Conservation (phyloP, 2,797 vertebrate species). For the Cyclopterus lumpus region DNA sequence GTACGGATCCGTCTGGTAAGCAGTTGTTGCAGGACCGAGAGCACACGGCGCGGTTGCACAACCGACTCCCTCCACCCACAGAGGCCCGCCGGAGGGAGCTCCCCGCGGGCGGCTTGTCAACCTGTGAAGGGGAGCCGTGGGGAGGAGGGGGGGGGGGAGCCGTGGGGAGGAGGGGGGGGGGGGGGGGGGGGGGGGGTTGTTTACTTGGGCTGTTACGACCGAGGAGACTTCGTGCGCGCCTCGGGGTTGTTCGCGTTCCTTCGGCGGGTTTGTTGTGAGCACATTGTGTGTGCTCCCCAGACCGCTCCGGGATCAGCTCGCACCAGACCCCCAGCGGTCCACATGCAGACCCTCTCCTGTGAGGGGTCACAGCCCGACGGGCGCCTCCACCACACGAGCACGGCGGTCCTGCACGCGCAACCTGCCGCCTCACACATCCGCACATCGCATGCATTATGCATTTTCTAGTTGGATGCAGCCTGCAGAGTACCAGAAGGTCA, state of each 20-base stretch:
- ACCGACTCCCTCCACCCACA: constrained; percentile 50
- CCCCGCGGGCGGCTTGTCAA: constrained; percentile 10
- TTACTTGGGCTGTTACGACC: constrained; percentile 2
- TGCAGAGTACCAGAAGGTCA: constrained; percentile 77
- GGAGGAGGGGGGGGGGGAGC: not conserved
- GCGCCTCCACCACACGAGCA: not conserved
- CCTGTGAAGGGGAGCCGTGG: not conserved
- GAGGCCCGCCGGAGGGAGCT: constrained; percentile 53
- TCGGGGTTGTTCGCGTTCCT: constrained; percentile 29
- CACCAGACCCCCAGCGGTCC: not conserved
- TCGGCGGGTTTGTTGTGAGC: constrained; percentile 56
- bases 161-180: not conserved
- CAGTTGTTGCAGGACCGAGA: constrained; percentile 50
- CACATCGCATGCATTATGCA: constrained; percentile 66
- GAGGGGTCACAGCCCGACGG: too few relatives aligned
- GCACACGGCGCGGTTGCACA: constrained; percentile 58
- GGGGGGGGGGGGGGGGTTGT: not conserved
- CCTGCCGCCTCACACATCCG: constrained; percentile 45
- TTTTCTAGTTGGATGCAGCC: constrained; percentile 73
- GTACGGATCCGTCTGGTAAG: constrained; percentile 96
- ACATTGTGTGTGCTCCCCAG: not conserved
- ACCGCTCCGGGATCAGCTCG: not conserved
- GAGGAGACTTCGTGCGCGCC: constrained; percentile 38
- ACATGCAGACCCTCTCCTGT: not conserved
- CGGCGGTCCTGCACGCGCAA: constrained; percentile 33